Conservation (phyloP, 2,113 vertebrate species). For the Mionectes macconnelli region DNA sequence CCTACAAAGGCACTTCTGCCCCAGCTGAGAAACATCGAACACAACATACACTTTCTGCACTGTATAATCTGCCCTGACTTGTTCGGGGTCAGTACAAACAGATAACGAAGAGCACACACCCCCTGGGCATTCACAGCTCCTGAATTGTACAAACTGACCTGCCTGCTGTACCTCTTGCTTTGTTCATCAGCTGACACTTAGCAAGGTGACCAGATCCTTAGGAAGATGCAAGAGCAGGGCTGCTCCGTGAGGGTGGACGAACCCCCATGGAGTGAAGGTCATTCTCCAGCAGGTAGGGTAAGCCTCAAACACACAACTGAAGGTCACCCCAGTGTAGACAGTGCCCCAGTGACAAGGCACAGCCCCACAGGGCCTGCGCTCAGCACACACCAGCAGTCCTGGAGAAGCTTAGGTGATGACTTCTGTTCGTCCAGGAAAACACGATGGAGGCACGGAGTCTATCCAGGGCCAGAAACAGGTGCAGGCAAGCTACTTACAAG, state of each 20-base stretch:
- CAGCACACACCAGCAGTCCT: not conserved
- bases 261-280: not conserved
- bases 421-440: not conserved
- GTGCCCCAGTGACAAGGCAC: rapidly evolving
- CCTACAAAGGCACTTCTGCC: not conserved
- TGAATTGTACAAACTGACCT: not conserved
- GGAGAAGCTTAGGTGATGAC: not conserved
- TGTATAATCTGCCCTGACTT: no score
- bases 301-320: no score
- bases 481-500: not conserved
- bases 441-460: not conserved
- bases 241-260: not conserved
- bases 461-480: not conserved
- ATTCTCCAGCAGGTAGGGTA: no score
- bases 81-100: not conserved
- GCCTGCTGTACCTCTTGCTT: not conserved
- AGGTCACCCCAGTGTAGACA: not conserved
- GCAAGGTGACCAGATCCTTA: not conserved
- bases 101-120: not conserved
- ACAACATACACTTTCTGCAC: rapidly evolving
- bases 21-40: rapidly evolving
- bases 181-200: not conserved
- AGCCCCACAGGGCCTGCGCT: rapidly evolving
- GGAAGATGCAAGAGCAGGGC: not conserved
- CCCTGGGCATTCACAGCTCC: not conserved